phyloP scores from a whole-genome alignment of 1,140 invertebrate species.

The Andrena cerasifolii region DNA sequence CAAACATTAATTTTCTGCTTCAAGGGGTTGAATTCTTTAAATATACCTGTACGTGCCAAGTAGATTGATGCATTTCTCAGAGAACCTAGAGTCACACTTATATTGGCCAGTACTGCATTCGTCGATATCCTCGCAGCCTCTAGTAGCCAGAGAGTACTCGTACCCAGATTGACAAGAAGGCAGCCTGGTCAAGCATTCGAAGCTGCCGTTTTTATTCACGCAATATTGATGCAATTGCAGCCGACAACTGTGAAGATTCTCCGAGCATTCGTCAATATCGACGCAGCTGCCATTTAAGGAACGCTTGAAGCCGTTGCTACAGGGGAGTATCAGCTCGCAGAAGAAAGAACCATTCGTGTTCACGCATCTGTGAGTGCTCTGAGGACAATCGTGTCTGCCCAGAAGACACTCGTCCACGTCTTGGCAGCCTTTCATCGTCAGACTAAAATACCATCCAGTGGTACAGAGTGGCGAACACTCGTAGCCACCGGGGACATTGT shows the following conservation, averaged over 20 bases:
- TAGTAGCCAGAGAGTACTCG: constrained; percentile 70
- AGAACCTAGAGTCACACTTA: constrained; percentile 77
- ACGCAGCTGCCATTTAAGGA: constrained; percentile 78
- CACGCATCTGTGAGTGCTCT: constrained; percentile 65
- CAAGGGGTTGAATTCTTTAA: too few relatives aligned
- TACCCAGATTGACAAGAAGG: constrained; percentile 75
- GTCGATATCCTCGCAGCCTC: constrained; percentile 85
- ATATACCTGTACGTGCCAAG: constrained; percentile 84
- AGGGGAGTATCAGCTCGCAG: constrained; percentile 66
- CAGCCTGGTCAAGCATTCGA: constrained; percentile 77
- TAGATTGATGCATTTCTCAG: constrained; percentile 83
- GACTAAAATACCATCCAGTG: constrained; percentile 76
- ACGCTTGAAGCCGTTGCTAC: constrained; percentile 67
- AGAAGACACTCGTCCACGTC: constrained; percentile 93
- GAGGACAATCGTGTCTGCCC: constrained; percentile 73
- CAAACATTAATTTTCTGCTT: too few relatives aligned
- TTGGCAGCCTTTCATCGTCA: constrained; percentile 87
- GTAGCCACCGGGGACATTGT: constrained; percentile 88
- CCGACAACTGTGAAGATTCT: constrained; percentile 71
- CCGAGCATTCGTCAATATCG: constrained; percentile 83
- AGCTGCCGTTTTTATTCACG: constrained; percentile 83
- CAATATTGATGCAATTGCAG: constrained; percentile 79
- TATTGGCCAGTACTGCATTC: constrained; percentile 83
- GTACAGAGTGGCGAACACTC: constrained; percentile 86
- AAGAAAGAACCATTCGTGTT: constrained; percentile 75